Base-by-base conservation (phyloP, 2,888 invertebrate species). In the Syritta pipiens region DNA sequence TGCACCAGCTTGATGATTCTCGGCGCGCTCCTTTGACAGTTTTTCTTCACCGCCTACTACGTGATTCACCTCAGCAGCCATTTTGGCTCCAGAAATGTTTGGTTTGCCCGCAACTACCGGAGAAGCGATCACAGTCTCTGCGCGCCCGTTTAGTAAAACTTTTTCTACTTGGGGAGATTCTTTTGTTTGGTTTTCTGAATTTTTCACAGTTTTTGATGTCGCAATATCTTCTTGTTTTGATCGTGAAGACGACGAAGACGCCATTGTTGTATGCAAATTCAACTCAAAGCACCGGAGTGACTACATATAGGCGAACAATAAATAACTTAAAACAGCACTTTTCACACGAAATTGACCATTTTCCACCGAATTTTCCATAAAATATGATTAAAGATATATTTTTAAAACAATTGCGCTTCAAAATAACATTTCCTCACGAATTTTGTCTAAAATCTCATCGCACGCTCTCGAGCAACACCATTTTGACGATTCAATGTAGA, bases 211-310 rank as follows among this genome's bases (percentile, higher is more conserved):
- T 68, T 75, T 48, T 20, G 59, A 63, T 59, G 75, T 81, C 51
- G 81, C 68, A 59, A 74, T 74, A 51, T 74, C 62, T 62, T 75
- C 74, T 81, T 81, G 81, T 81, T 81, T 81, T 81, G 81, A 69
- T 69, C 37, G 75, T 63, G 81, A 81, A 49, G 68, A 68, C 28
- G 68, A 75, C 75, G 75, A 53, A 44, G 81, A 81, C 81, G 81
- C 81, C 81, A 81, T 81, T 81, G 69, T 79, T 81, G 81, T 81
- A 81, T 81, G 81, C 81, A 81, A 81, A 81, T 81, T 81, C 75
- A 81, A 75, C 68, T 79, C 72, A 63, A 81, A 74, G 74, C 81
- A 81, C 81, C 75, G 74, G 74, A 75, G 63, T 67, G 53, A 67
- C 74, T 69, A 81, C 81, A 81, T 75, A 75, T 75, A 81, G 59